phyloP scores from a whole-genome alignment of 2,113 vertebrate species.

The Actinemys pallida region DNA sequence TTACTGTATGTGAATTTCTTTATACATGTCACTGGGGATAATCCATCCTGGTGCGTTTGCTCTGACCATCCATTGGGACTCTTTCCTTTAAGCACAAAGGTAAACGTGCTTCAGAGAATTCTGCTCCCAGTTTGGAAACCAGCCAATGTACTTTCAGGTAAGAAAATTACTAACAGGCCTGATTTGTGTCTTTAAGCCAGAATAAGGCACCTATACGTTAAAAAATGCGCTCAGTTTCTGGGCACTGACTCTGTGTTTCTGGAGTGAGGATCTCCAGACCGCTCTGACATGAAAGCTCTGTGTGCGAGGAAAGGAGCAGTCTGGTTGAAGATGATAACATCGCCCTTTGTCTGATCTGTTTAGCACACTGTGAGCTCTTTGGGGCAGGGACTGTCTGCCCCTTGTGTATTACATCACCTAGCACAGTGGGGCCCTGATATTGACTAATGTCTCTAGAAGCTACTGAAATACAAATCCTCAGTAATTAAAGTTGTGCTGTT shows the following conservation, averaged over 20 bases:
- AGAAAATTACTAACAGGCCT: neutral
- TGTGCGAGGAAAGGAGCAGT: rapidly evolving
- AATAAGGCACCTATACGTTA: neutral
- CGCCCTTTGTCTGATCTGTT: neutral
- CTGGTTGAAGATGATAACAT: neutral
- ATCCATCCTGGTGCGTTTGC: neutral
- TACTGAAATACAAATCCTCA: neutral
- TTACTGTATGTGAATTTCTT: neutral
- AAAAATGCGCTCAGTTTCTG: neutral
- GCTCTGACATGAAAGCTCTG: neutral
- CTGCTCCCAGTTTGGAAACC: slow-evolving; percentile 7
- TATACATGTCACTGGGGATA: neutral
- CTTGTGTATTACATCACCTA: neutral
- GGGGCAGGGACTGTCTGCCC: neutral
- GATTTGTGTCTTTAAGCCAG: neutral
- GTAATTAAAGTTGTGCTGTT: neutral
- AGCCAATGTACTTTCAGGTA: slow-evolving; percentile 46
- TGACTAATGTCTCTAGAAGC: neutral
- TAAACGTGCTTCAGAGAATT: neutral
- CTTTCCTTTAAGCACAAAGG: neutral
- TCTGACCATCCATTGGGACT: neutral
- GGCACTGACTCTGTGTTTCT: neutral
- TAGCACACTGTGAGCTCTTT: neutral
- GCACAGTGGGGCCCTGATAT: neutral
- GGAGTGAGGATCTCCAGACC: neutral